These are phyloP conservation scores for Tillus elongatus DNA, from an alignment of 2,888 invertebrate genomes.

Conservation along the genomic window DNA sequence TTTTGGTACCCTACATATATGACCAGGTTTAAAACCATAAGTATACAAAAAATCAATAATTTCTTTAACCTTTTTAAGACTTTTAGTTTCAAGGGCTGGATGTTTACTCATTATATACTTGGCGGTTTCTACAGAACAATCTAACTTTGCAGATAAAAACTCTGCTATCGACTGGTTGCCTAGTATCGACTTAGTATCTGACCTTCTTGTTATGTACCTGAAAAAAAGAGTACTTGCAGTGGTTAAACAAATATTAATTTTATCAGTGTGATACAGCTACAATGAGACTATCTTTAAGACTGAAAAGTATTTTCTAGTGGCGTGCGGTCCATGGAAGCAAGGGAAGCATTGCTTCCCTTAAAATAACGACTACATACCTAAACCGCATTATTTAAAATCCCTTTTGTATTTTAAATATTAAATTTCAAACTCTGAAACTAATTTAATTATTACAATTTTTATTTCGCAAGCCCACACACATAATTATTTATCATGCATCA, in stretches of 20 bases:
- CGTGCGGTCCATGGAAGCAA: no score
- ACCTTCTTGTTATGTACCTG: conserved; percentile 36
- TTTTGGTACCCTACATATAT: conserved; percentile 40
- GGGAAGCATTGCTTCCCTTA: no score
- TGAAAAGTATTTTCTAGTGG: no score
- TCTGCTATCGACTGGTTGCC: conserved; percentile 37
- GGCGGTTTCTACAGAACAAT: conserved; percentile 33
- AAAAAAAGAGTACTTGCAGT: conserved; percentile 18
- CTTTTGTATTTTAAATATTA: no score
- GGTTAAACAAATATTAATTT: neutral
- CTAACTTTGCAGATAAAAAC: conserved; percentile 38
- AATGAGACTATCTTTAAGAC: conserved; percentile 6
- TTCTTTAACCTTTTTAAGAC: conserved; percentile 39
- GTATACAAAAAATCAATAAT: conserved; percentile 39
- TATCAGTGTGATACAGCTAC: conserved; percentile 6
- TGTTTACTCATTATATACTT: conserved; percentile 34
- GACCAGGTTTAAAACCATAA: conserved; percentile 37
- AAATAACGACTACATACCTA: no score
- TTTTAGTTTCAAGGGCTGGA: conserved; percentile 39
- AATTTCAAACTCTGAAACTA: no score
- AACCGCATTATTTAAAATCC: no score
- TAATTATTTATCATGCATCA: no score
- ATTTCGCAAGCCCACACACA: no score
- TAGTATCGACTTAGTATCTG: conserved; percentile 36
- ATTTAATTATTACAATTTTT: no score